Evolutionary conservation across 2,113 vertebrate genomes (phyloP).

Genomic region (Telmatochromis sp.): DNA sequence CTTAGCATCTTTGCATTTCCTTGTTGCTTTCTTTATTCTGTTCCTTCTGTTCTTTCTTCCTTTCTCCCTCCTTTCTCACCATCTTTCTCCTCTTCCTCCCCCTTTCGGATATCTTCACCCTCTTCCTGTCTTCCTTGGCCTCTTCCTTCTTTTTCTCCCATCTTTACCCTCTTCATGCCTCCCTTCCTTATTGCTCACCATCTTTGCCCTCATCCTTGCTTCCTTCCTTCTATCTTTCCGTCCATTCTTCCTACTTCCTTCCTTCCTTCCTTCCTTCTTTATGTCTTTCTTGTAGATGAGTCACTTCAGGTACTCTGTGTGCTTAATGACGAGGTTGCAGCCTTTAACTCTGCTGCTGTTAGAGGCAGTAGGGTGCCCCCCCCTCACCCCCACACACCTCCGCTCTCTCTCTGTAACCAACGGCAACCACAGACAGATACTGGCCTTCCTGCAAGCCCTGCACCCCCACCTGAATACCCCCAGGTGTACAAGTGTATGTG

Average conservation of each 20-base stretch:
- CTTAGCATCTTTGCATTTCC: background rate
- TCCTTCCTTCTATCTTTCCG: rapidly evolving
- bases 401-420: constrained; percentile 43
- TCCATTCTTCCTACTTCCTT: background rate
- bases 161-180: background rate
- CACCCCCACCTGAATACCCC: background rate
- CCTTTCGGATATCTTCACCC: rapidly evolving
- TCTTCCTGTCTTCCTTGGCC: background rate
- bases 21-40: background rate
- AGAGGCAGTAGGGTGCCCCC: constrained; percentile 7
- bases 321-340: constrained; percentile 26
- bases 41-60: background rate
- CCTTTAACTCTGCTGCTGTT: constrained; percentile 18
- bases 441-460: constrained; percentile 5
- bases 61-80: background rate
- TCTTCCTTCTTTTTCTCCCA: rapidly evolving
- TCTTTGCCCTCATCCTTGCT: background rate
- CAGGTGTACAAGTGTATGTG: background rate
- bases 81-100: background rate
- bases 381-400: background rate
- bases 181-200: rapidly evolving
- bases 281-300: background rate
- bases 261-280: background rate
- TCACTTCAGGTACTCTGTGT: constrained; percentile 31
- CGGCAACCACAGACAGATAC: constrained; percentile 60